A percentile compares a stretch with the other conserved stretches of the same genome.
Conservation (phyloP, 2,797 vertebrate species). For the Tadarida brasiliensis region DNA sequence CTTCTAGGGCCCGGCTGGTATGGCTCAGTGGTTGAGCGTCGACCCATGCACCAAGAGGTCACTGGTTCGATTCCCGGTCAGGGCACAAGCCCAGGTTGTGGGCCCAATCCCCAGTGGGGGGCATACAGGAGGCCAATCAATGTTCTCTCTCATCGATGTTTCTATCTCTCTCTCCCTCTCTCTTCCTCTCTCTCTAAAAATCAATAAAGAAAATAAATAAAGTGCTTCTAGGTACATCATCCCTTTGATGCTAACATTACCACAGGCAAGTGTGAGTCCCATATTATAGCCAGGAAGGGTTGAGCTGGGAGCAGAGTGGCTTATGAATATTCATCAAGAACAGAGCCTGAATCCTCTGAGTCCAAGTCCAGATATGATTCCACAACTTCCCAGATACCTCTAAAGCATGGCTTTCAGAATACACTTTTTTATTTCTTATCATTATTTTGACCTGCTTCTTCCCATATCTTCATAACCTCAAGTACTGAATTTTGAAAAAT, state of each 20-base stretch:
- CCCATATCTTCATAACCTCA: slow-evolving; percentile 22
- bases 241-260: background rate
- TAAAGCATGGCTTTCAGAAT: background rate
- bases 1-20: background rate
- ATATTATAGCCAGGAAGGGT: background rate
- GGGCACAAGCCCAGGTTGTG: no score
- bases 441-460: slow-evolving; percentile 25
- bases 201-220: no score
- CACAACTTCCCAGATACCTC: background rate
- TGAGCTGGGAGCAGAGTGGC: background rate
- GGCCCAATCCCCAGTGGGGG: no score
- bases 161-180: no score
- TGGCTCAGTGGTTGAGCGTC: no score
- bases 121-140: no score
- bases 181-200: no score
- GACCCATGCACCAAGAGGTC: no score
- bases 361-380: slow-evolving; percentile 1
- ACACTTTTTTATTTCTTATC: background rate
- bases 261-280: background rate
- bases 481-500: slow-evolving; percentile 21
- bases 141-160: no score
- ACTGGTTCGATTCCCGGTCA: no score
- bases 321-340: background rate
- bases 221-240: background rate
- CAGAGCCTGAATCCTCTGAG: background rate